A percentile compares a stretch with the other conserved stretches of the same genome.
Conservation (phyloP, 2,888 invertebrate species). For the Tipula vernalis region DNA sequence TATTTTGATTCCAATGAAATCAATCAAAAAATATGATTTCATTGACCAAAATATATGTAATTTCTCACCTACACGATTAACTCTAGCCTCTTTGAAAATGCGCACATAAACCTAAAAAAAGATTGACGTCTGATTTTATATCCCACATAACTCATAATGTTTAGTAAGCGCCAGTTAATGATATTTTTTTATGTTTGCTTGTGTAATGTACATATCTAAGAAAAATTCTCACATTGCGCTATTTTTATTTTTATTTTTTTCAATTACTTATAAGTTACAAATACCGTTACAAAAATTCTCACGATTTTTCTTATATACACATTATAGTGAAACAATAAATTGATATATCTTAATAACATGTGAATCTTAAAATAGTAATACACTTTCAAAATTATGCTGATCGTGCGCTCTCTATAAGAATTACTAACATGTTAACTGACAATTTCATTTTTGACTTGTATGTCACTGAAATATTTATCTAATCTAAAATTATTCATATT, state of each 20-base stretch:
- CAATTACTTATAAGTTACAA: background rate
- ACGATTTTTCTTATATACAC: background rate
- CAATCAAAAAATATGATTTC: background rate
- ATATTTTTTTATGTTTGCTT: background rate
- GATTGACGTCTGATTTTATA: background rate
- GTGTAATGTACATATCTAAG: background rate
- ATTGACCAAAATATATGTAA: background rate
- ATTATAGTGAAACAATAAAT: background rate
- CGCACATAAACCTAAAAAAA: background rate
- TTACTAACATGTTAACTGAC: background rate
- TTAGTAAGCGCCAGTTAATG: background rate
- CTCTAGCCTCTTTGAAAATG: background rate
- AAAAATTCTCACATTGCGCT: background rate
- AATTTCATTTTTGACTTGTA: background rate
- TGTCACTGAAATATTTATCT: background rate
- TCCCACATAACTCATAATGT: background rate
- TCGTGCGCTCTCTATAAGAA: background rate
- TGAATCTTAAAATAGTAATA: background rate
- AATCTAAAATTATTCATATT: background rate
- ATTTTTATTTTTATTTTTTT: background rate
- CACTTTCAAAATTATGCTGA: background rate
- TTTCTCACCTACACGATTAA: background rate
- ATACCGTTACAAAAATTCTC: background rate
- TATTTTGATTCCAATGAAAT: background rate
- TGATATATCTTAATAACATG: background rate